Evolutionary conservation across 2,113 vertebrate genomes (phyloP), one percentile per base, ranked within the genome.

Genomic region (Eulemur rufifrons): DNA sequence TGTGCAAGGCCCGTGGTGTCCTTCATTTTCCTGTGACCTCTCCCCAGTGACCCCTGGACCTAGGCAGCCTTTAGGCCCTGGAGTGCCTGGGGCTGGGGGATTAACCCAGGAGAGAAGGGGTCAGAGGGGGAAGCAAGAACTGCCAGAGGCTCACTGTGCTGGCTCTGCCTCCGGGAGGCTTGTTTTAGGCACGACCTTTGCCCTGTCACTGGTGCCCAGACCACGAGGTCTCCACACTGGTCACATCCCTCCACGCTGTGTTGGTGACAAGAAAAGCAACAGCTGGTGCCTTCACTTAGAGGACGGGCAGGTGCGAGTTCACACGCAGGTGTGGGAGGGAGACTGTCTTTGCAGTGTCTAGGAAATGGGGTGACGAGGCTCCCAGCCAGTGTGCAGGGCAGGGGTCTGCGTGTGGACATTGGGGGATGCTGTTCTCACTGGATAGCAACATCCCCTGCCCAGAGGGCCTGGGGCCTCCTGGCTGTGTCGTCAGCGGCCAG

Each of bases 171-270:
- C 27, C 1, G 32, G 73, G 78, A 52, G 91, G 50, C 39, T 76
- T 3, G 0, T 13, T 0, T 5, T 3, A 10, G 17, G 27, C 32
- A 21, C 8, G 71, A 76, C 21, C 63, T 42, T 50, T 39, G 21
- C 80, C 15, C 13, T 14, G 0, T 76, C 34, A 54, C 84, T 61
- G 61, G 61, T 52, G 13, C 74, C 39, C 17, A 15, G 39, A 29
- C 23, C 20, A 5, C 25, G 66, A 27, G 76, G 56, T 93, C 25
- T 42, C 37, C 84, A 20, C 9, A 1, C 8, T 15, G 23, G 34
- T 25, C 42, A 29, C 20, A 10, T 37, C 32, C 42, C 3, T 47
- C 6, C 21, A 4, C 0, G 2, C 37, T 8, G 4, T 0, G 5
- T 8, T 69, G 74, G 56, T 9, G 20, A 69, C 8, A 14, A 68